Percentiles rank a stretch among this genome's conserved stretches.
phyloP scores from a whole-genome alignment of 2,888 invertebrate genomes.

The Prosapia bicincta region DNA sequence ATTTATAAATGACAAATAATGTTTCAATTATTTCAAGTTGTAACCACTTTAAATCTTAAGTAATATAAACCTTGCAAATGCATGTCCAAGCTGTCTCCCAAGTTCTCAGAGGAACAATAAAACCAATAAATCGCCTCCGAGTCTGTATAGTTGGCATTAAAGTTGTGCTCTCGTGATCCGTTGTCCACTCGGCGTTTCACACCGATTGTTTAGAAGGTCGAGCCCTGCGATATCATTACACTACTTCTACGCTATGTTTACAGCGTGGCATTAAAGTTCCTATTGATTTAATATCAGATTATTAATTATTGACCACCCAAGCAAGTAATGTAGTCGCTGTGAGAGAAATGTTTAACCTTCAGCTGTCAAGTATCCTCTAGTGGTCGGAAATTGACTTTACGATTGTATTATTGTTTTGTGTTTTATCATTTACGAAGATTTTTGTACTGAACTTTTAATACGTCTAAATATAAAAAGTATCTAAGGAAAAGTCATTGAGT shows the following conservation, averaged over 20 bases:
- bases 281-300: background rate
- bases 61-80: background rate
- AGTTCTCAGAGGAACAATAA: background rate
- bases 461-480: too few species aligned
- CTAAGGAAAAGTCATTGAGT: too few species aligned
- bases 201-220: background rate
- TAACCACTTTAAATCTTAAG: too few species aligned
- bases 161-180: background rate
- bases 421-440: too few species aligned
- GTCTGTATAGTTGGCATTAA: background rate
- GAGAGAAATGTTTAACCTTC: background rate
- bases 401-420: too few species aligned
- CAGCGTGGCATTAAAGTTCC: background rate
- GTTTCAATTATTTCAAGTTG: too few species aligned
- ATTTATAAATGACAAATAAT: too few species aligned
- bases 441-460: too few species aligned
- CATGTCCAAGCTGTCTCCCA: too few species aligned
- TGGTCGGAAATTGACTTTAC: background rate
- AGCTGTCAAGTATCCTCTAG: background rate
- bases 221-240: background rate
- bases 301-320: slow-evolving; percentile 1
- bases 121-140: background rate
- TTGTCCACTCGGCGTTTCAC: background rate
- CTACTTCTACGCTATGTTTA: background rate
- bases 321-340: background rate